These are phyloP conservation scores for Oceanites oceanicus DNA, from an alignment of 2,113 vertebrate genomes.

Conservation along the genomic window DNA sequence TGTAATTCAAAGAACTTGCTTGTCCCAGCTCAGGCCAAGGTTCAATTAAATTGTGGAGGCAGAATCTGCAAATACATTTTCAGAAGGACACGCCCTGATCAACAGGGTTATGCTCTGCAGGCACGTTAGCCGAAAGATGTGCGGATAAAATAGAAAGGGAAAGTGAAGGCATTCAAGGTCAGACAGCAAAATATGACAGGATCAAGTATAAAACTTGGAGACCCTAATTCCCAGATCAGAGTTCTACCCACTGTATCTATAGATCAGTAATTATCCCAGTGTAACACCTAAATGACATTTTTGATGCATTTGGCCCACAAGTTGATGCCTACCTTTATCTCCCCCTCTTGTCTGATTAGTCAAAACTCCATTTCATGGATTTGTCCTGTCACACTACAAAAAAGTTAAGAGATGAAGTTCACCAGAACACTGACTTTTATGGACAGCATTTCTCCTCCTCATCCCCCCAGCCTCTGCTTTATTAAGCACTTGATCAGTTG, in stretches of 20 bases:
- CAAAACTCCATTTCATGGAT: background rate
- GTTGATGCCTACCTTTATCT: background rate
- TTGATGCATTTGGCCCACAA: background rate
- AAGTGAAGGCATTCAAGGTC: background rate
- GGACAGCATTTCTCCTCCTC: background rate
- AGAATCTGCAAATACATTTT: background rate
- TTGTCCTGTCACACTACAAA: background rate
- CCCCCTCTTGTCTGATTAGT: background rate
- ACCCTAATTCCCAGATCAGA: background rate
- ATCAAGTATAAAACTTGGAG: background rate
- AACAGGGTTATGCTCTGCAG: background rate
- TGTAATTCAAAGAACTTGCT: background rate
- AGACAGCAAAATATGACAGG: background rate
- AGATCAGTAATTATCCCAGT: background rate
- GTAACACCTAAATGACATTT: background rate
- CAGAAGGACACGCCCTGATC: background rate
- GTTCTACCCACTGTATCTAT: background rate
- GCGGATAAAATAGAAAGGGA: background rate
- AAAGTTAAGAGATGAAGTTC: background rate
- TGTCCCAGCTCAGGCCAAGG: background rate
- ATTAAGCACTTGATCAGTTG: constrained; percentile 76
- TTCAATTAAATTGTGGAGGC: background rate
- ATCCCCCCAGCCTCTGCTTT: constrained; percentile 69
- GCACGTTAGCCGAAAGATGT: background rate
- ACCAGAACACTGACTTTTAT: background rate